Percentiles rank a stretch among this genome's conserved stretches.
These are phyloP conservation scores for Cettia cetti DNA, from an alignment of 2,113 vertebrate species.

Conservation along the genomic window DNA sequence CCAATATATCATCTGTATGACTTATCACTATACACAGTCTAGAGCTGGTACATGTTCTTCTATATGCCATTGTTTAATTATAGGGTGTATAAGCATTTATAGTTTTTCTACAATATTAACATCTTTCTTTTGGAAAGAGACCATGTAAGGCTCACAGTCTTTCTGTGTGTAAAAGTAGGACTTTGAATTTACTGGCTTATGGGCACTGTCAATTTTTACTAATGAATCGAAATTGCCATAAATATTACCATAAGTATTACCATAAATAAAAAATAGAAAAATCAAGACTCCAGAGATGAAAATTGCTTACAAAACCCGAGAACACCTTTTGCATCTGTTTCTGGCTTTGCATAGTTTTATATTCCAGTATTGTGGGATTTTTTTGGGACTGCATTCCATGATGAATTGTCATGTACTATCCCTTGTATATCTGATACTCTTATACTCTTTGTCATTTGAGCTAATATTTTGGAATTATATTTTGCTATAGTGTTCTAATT, in stretches of 20 bases:
- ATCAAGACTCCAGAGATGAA: background rate
- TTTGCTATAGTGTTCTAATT: background rate
- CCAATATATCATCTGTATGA: background rate
- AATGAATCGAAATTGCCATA: background rate
- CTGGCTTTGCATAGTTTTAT: background rate
- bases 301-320: background rate
- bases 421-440: background rate
- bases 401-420: background rate
- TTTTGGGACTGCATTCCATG: fast-evolving
- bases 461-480: background rate
- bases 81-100: background rate
- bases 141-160: background rate
- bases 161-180: background rate
- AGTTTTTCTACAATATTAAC: background rate
- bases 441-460: background rate
- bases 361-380: background rate
- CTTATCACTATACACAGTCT: background rate
- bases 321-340: background rate
- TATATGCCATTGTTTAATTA: background rate
- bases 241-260: background rate
- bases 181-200: background rate
- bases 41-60: background rate
- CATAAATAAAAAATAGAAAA: background rate
- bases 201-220: background rate
- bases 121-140: background rate